A percentile compares a stretch with the other conserved stretches of the same genome.
These are phyloP conservation scores for Tiliqua scincoides DNA, from an alignment of 2,113 vertebrate species.

Conservation along the genomic window DNA sequence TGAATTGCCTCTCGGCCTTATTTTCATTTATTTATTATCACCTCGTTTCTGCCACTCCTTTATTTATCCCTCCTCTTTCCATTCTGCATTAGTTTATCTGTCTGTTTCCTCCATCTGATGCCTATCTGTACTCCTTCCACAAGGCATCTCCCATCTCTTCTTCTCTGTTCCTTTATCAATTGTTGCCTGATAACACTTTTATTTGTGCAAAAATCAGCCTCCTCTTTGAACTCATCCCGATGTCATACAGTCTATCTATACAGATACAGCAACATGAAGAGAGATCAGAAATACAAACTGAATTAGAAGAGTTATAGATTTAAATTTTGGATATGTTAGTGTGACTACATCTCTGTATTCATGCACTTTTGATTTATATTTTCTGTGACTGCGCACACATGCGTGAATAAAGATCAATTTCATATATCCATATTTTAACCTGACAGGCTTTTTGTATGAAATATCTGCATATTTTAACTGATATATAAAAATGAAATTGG, in stretches of 20 bases:
- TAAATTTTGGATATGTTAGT: background rate
- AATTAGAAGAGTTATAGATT: background rate
- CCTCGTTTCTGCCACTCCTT: too few species aligned
- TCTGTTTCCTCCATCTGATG: too few species aligned
- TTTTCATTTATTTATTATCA: too few species aligned
- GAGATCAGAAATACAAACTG: background rate
- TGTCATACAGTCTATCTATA: background rate
- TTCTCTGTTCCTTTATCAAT: too few species aligned
- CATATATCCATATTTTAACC: background rate
- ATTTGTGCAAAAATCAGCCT: background rate
- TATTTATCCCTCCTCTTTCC: too few species aligned
- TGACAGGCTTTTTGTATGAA: background rate
- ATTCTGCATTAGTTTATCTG: too few species aligned
- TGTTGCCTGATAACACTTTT: too few species aligned
- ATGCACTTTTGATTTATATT: background rate
- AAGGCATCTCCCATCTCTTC: too few species aligned
- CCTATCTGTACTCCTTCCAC: too few species aligned
- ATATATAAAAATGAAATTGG: background rate
- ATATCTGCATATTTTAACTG: background rate
- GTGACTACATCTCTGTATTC: background rate
- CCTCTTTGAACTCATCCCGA: background rate
- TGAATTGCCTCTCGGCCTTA: too few species aligned
- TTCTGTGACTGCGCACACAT: background rate
- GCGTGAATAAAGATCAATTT: background rate
- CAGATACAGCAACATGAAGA: background rate